Conservation (phyloP, 2,888 invertebrate genomes). For the Trachelus tabidus region DNA sequence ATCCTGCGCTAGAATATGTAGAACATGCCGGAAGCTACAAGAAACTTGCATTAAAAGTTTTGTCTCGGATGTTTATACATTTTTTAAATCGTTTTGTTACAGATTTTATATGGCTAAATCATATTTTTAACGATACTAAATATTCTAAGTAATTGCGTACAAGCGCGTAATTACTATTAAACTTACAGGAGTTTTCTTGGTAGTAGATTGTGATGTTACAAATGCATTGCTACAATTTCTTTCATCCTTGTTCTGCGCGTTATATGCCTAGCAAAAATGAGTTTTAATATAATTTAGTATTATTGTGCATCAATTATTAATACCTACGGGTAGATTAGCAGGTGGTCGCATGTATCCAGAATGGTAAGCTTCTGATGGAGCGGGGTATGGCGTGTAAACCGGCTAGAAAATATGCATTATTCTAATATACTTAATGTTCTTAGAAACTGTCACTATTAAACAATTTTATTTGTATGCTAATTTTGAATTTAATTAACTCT, state of each 20-base stretch:
- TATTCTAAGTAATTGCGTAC: background rate
- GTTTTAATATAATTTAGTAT: background rate
- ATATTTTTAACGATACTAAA: background rate
- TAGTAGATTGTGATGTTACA: background rate
- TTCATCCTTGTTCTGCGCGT: background rate
- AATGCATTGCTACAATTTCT: background rate
- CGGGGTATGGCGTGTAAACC: background rate
- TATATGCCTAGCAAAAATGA: background rate
- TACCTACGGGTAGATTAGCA: background rate
- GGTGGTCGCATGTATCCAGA: background rate
- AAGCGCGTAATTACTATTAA: background rate
- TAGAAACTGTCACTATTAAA: background rate
- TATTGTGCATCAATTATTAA: background rate
- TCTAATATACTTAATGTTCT: background rate
- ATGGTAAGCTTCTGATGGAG: background rate
- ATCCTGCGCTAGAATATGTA: background rate
- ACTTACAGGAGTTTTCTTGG: background rate
- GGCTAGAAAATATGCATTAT: background rate
- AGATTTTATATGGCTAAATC: background rate
- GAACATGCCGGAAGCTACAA: background rate
- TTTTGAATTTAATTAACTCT: too few species aligned
- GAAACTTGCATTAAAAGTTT: background rate
- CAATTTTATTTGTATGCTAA: background rate
- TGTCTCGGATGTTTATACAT: background rate
- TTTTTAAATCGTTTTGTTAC: background rate